Base-by-base conservation (phyloP, 2,888 invertebrate species). In the Acanthoscelides obtectus region DNA sequence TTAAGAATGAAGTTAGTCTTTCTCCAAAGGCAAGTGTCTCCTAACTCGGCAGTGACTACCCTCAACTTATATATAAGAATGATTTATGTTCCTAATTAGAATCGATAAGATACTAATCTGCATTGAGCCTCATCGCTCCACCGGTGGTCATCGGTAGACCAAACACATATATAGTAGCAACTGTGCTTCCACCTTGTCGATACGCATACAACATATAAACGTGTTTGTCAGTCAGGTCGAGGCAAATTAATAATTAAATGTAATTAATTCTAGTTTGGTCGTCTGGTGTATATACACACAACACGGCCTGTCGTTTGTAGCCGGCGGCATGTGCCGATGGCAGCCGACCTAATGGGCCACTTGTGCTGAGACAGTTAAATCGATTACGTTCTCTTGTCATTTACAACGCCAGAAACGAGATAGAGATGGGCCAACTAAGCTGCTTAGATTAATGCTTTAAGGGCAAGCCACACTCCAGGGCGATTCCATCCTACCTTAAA, bases 371-470 rank as follows among this genome's bases (percentile, higher is more conserved):
- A 78, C 79, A 79, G 79, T 77, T 80, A 79, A 81, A 81, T 80
- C 81, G 80, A 81, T 82, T 81, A 80, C 78, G 75, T 75, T 81
- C 78, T 75, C 75, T 81, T 82, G 81, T 82, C 82, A 80, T 79
- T 81, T 80, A 78, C 81, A 82, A 80, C 77, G 76, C 22, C 63
- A 65, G 66, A 6, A 22, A 20, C 66, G 12, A 8, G 19, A 4
- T 2, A 6, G 66, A 12, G 66, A 12, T 1, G 45, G 45, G 45
- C 12, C 1, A 45, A 45, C 45, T 4, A 6, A 45, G 45, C 5
- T 1, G 45, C 45, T n/a, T n/a, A n/a, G n/a, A n/a, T n/a, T n/a
- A n/a, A n/a, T n/a, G n/a, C n/a, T n/a, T n/a, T n/a, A n/a, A n/a
- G n/a, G n/a, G n/a, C n/a, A n/a, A n/a, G n/a, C n/a, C n/a, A n/a